Percentiles rank a stretch among this genome's conserved stretches.
phyloP scores from a whole-genome alignment of 2,113 vertebrate genomes.

The Microtus pennsylvanicus region DNA sequence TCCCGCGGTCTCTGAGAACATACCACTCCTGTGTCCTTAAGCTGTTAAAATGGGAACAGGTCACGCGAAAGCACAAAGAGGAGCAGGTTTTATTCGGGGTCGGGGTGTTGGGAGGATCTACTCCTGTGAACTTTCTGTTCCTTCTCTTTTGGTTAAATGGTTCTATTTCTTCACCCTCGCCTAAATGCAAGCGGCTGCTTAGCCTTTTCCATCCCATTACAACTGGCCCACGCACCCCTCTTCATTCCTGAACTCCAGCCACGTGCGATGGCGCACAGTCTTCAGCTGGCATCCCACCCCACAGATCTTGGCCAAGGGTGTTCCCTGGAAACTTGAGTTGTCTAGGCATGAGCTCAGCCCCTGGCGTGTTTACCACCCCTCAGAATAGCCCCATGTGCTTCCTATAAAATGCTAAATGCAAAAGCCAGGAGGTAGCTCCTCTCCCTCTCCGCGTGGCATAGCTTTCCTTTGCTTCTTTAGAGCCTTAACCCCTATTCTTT shows the following conservation, averaged over 20 bases:
- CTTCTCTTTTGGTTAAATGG: conserved; percentile 16
- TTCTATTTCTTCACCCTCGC: conserved; percentile 27
- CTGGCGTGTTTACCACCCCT: conserved; percentile 16
- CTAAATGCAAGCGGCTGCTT: conserved; percentile 13
- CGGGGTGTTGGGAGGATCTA: neutral
- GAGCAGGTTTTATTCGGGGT: conserved; percentile 29
- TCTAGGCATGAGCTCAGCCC: conserved; percentile 73
- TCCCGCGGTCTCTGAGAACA: neutral
- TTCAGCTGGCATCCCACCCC: conserved; percentile 8
- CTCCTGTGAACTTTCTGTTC: conserved; percentile 46
- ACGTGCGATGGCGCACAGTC: neutral
- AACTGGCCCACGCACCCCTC: conserved; percentile 43
- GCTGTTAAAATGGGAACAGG: conserved; percentile 23
- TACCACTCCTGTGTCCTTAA: neutral
- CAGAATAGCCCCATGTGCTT: conserved; percentile 58
- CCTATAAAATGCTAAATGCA: neutral
- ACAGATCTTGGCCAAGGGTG: conserved; percentile 67
- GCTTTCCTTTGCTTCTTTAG: neutral
- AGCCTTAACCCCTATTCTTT: neutral
- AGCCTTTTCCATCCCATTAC: conserved; percentile 58
- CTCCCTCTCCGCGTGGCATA: neutral
- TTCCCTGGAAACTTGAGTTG: conserved; percentile 73
- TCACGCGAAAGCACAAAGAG: neutral
- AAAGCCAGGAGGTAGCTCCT: neutral
- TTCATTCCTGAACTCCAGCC: conserved; percentile 58